These are phyloP conservation scores for Psittacula echo DNA, from an alignment of 2,797 vertebrate species.

Conservation along the genomic window DNA sequence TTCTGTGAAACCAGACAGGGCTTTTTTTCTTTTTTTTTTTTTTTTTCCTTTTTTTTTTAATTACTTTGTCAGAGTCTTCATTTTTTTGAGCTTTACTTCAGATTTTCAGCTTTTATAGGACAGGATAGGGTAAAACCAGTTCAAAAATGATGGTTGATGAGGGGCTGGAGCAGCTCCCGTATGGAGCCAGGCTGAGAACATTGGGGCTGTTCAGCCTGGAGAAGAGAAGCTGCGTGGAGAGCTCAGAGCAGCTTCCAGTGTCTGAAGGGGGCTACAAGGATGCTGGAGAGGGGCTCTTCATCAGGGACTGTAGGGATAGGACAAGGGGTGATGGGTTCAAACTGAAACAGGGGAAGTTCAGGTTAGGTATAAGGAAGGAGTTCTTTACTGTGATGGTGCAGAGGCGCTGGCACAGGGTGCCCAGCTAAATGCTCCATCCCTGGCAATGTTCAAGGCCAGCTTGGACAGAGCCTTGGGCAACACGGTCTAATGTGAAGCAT, in stretches of 20 bases:
- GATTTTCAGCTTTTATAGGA: neutral
- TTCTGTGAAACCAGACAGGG: slow-evolving; percentile 20
- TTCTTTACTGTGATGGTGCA: neutral
- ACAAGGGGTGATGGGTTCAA: neutral
- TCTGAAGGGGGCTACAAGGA: neutral
- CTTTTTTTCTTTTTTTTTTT: neutral
- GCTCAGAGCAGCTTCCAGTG: too few relatives aligned
- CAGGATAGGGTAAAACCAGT: neutral
- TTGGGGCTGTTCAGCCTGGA: too few relatives aligned
- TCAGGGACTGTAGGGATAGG: neutral
- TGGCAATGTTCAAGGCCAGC: neutral
- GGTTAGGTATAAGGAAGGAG: neutral
- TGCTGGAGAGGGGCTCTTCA: neutral
- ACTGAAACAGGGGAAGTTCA: neutral
- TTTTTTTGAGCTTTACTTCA: neutral
- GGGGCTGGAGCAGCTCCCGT: neutral
- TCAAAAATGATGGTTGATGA: neutral
- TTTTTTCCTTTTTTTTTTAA: neutral
- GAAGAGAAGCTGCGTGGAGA: too few relatives aligned
- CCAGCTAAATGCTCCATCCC: neutral
- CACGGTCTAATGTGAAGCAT: too few relatives aligned
- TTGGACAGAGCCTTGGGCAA: neutral
- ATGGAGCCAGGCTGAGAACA: neutral
- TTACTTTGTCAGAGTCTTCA: neutral
- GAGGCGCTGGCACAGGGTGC: neutral